Percentiles rank a stretch among this genome's conserved stretches.
These are phyloP conservation scores for Neocrepidodera transversa DNA, from an alignment of 2,888 invertebrate genomes.

Conservation along the genomic window DNA sequence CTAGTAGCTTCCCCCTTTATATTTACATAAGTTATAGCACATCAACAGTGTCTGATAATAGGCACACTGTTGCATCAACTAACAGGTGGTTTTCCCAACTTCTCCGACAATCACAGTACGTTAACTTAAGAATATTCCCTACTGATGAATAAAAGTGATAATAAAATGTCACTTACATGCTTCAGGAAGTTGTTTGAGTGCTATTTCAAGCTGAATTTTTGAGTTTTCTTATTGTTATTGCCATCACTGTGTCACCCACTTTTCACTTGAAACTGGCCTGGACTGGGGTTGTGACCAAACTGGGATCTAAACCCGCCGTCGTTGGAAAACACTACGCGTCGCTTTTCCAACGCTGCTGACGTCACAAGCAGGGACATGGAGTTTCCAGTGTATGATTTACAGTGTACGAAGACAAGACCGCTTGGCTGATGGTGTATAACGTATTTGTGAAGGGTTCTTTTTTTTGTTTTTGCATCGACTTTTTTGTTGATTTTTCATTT, in stretches of 20 bases:
- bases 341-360: slow-evolving; percentile 57
- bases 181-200: background rate
- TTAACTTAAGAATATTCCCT: slow-evolving; percentile 12
- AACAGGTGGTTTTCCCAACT: slow-evolving; percentile 15
- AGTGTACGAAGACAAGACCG: slow-evolving; percentile 4
- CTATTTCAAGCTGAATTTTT: background rate
- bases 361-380: slow-evolving; percentile 40
- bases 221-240: background rate
- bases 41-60: slow-evolving; percentile 11
- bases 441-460: background rate
- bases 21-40: slow-evolving; percentile 4
- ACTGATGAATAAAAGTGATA: slow-evolving; percentile 9
- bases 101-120: background rate
- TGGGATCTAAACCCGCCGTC: slow-evolving; percentile 31
- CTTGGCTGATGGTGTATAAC: background rate
- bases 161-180: slow-evolving; percentile 6
- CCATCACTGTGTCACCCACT: slow-evolving; percentile 25
- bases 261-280: slow-evolving; percentile 26
- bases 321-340: slow-evolving; percentile 51
- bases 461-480: background rate
- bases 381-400: too few relatives aligned
- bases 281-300: slow-evolving; percentile 37
- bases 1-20: background rate
- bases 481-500: background rate
- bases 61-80: slow-evolving; percentile 13